These are phyloP conservation scores for Apis florea DNA, from an alignment of 1,140 invertebrate genomes.

Conservation along the genomic window DNA sequence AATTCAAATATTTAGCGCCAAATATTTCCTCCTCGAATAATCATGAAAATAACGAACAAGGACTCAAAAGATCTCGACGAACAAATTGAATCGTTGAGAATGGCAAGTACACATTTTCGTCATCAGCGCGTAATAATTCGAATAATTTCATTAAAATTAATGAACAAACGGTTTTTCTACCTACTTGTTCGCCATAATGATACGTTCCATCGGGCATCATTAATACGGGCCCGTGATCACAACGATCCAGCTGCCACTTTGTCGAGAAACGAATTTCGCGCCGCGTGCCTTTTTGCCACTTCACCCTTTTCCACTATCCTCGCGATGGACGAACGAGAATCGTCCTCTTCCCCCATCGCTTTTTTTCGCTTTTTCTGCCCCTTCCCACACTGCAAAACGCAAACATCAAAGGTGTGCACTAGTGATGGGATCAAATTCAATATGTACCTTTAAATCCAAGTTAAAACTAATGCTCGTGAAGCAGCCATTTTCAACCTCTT, in stretches of 20 bases:
- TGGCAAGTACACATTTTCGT: neutral
- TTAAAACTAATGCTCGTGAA: too few species aligned
- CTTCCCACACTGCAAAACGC: neutral
- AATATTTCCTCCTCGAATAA: too few species aligned
- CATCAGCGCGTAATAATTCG: neutral
- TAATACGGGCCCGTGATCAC: conserved; percentile 39
- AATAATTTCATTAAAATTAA: conserved; percentile 39
- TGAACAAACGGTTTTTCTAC: conserved; percentile 17
- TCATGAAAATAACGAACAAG: neutral
- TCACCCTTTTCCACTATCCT: conserved; percentile 42
- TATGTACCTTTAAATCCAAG: too few species aligned
- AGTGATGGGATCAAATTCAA: neutral
- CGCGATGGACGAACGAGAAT: conserved; percentile 28
- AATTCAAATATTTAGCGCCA: too few species aligned
- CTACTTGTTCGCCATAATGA: neutral
- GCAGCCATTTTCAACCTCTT: too few species aligned
- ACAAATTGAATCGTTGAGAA: neutral
- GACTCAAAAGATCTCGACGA: neutral
- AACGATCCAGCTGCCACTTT: conserved; percentile 67
- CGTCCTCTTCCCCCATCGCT: neutral
- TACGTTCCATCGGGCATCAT: conserved; percentile 19
- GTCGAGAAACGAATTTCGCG: conserved; percentile 67
- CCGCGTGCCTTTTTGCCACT: conserved; percentile 53
- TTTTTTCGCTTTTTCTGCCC: neutral
- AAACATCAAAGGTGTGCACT: conserved; percentile 24